Percentiles rank a stretch among this genome's conserved stretches.
Conservation (phyloP, 1,140 invertebrate genomes). For the Rhagoletis zephyria region DNA sequence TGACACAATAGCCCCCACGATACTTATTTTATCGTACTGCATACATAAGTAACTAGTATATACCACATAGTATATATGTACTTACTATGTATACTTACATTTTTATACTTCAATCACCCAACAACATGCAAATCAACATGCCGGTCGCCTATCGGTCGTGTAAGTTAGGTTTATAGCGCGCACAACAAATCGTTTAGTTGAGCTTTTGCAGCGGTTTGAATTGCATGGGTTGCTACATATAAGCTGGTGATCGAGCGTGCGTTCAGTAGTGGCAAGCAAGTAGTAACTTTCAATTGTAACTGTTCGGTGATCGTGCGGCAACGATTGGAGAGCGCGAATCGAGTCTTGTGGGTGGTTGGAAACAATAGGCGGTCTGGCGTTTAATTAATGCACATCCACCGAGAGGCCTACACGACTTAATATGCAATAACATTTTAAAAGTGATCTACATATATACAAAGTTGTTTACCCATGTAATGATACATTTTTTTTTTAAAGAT, state of each 20-base stretch:
- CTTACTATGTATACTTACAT: not conserved
- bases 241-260: conserved; percentile 2
- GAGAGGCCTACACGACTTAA: too few species aligned
- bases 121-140: not conserved
- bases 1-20: not conserved
- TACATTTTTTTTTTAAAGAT: too few species aligned
- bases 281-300: not conserved
- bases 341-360: not conserved
- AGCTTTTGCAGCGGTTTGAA: conserved; percentile 42
- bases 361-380: not conserved
- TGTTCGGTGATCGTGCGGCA: not conserved
- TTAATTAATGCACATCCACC: not conserved
- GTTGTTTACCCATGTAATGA: too few species aligned
- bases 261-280: not conserved
- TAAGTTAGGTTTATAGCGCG: conserved; percentile 15
- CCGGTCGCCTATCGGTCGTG: not conserved
- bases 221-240: not conserved
- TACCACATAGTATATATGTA: not conserved
- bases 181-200: conserved; percentile 4
- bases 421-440: not conserved
- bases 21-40: not conserved
- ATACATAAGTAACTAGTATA: too few species aligned
- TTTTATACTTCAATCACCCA: too few species aligned
- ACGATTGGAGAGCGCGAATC: not conserved
- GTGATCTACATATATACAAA: not conserved